phyloP scores from a whole-genome alignment of 2,888 invertebrate species.

The Hemicrepidius hirtus region DNA sequence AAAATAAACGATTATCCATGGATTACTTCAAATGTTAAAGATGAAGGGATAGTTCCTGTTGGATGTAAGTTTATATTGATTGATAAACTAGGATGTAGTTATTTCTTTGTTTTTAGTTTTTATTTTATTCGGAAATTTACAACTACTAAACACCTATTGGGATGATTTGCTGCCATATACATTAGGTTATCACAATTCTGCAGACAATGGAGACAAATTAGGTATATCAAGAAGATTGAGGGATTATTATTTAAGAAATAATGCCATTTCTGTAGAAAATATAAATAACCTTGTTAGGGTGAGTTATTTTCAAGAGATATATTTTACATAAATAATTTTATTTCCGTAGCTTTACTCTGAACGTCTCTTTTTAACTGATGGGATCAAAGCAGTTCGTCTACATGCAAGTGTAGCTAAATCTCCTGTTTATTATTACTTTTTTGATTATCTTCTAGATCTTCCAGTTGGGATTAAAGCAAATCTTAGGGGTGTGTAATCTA shows the following conservation, averaged over 20 bases:
- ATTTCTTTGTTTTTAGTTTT: conserved; percentile 53
- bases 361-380: conserved; percentile 73
- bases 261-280: conserved; percentile 57
- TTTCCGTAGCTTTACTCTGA: conserved; percentile 76
- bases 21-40: conserved; percentile 79
- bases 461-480: conserved; percentile 8
- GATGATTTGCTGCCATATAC: conserved; percentile 60
- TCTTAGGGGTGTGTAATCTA: conserved; percentile 2
- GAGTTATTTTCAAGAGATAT: too few relatives aligned
- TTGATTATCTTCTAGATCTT: conserved; percentile 29
- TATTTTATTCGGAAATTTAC: conserved; percentile 62
- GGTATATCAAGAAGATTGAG: conserved; percentile 60
- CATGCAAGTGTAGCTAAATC: conserved; percentile 67
- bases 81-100: not conserved
- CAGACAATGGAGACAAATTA: conserved; percentile 52
- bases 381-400: conserved; percentile 59
- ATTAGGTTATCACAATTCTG: conserved; percentile 63
- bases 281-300: conserved; percentile 60
- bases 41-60: conserved; percentile 84
- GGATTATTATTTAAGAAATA: conserved; percentile 61
- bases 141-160: conserved; percentile 68
- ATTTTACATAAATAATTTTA: too few relatives aligned
- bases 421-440: conserved; percentile 74
- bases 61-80: conserved; percentile 72
- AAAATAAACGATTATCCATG: conserved; percentile 81